Evolutionary conservation across 2,888 invertebrate genomes (phyloP).

Genomic region (Acleris laterana): DNA sequence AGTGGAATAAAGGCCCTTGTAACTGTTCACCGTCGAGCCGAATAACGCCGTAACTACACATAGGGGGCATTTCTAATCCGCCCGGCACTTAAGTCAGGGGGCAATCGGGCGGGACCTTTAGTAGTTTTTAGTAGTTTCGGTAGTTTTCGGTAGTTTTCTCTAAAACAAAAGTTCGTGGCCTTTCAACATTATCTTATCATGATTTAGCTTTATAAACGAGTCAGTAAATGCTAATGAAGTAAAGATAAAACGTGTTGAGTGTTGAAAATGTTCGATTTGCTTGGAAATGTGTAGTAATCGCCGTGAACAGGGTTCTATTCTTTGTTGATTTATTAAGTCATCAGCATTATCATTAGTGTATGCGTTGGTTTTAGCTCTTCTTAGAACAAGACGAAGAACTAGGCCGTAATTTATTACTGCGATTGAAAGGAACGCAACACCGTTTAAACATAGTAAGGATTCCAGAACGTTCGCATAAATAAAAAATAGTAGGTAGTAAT

Average conservation of each 20-base stretch:
- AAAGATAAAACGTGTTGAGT: conserved; percentile 31
- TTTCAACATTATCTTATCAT: conserved; percentile 47
- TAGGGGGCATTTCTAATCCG: conserved; percentile 72
- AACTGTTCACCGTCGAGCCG: background rate
- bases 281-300: background rate
- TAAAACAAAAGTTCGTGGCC: conserved; percentile 59
- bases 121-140: conserved; percentile 61
- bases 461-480: background rate
- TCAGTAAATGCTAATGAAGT: conserved; percentile 42
- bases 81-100: conserved; percentile 79
- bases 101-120: conserved; percentile 74
- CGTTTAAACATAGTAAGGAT: background rate
- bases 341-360: conserved; percentile 17
- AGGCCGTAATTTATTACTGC: conserved; percentile 16
- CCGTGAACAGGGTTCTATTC: background rate
- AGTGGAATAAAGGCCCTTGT: background rate
- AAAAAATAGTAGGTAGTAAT: too few relatives aligned
- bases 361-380: conserved; percentile 15
- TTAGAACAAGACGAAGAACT: conserved; percentile 16
- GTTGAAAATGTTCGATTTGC: conserved; percentile 1
- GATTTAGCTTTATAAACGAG: conserved; percentile 42
- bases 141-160: conserved; percentile 38
- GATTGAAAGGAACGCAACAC: conserved; percentile 16
- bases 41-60: conserved; percentile 53
- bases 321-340: conserved; percentile 9